Percentiles rank a stretch among this genome's conserved stretches.
These are phyloP conservation scores for Cebidichthys violaceus DNA, from an alignment of 2,113 vertebrate species.

Conservation along the genomic window DNA sequence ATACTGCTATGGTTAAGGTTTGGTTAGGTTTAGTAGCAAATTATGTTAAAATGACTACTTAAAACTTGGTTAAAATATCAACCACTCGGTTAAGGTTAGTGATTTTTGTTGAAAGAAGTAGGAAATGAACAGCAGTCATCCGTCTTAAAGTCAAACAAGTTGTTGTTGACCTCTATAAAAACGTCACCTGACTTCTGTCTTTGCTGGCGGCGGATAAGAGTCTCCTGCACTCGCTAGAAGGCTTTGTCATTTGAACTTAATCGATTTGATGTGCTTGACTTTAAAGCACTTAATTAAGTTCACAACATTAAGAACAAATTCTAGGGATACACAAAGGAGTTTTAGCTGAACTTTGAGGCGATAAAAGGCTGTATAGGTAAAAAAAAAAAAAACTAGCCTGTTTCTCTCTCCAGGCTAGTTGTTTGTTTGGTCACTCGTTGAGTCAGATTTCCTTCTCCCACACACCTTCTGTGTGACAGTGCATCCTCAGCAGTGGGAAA, in stretches of 20 bases:
- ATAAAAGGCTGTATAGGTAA: slow-evolving; percentile 8
- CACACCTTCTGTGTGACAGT: slow-evolving; percentile 51
- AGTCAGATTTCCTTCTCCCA: slow-evolving; percentile 47
- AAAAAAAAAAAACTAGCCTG: slow-evolving; percentile 1
- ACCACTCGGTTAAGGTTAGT: neutral
- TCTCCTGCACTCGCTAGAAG: neutral
- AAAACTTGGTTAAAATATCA: neutral
- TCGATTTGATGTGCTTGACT: neutral
- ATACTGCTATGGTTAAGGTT: neutral
- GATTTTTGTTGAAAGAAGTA: neutral
- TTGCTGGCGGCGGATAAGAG: fast-evolving
- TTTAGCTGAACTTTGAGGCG: neutral
- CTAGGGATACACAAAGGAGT: neutral
- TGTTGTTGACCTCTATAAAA: neutral
- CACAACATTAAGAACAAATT: fast-evolving
- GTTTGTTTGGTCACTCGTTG: slow-evolving; percentile 38
- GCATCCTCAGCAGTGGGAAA: slow-evolving; percentile 60
- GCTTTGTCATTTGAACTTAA: neutral
- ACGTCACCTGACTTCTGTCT: neutral
- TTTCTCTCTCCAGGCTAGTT: slow-evolving; percentile 16
- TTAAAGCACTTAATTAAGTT: slow-evolving; percentile 4
- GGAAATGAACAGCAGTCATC: neutral
- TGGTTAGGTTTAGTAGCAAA: neutral
- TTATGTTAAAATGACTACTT: neutral
- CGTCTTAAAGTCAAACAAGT: neutral